Conservation (phyloP, 2,797 vertebrate genomes). For the Falco peregrinus region DNA sequence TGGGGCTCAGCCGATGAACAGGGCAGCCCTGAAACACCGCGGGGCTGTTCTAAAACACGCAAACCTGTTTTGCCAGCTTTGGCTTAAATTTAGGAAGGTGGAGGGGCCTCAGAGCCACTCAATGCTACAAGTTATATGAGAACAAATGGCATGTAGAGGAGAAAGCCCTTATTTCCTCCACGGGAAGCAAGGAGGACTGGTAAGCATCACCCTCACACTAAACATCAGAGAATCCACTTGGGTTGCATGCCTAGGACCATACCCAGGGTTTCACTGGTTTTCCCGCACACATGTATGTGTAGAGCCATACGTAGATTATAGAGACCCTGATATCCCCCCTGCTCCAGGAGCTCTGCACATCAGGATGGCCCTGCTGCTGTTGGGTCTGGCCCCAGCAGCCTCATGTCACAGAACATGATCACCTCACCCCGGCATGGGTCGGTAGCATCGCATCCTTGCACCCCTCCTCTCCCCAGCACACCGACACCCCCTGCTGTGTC, state of each 20-base stretch:
- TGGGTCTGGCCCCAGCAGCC: background rate
- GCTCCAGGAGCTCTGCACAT: background rate
- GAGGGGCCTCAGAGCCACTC: background rate
- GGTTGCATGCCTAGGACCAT: background rate
- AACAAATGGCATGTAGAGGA: background rate
- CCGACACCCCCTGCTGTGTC: fast-evolving
- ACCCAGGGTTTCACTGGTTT: background rate
- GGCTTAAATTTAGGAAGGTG: background rate
- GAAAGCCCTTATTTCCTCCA: background rate
- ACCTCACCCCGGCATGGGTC: fast-evolving
- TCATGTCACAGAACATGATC: background rate
- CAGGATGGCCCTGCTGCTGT: background rate
- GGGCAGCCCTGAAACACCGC: background rate
- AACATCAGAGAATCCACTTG: background rate
- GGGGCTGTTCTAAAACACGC: background rate
- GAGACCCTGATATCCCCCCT: fast-evolving
- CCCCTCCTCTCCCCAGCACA: background rate
- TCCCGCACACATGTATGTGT: background rate
- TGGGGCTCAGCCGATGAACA: background rate
- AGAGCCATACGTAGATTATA: fast-evolving
- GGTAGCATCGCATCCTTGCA: background rate
- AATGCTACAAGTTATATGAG: background rate
- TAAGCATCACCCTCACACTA: fast-evolving
- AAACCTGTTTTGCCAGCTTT: background rate
- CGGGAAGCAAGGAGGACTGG: background rate